phyloP scores from a whole-genome alignment of 2,113 vertebrate genomes.

The Martes martes region DNA sequence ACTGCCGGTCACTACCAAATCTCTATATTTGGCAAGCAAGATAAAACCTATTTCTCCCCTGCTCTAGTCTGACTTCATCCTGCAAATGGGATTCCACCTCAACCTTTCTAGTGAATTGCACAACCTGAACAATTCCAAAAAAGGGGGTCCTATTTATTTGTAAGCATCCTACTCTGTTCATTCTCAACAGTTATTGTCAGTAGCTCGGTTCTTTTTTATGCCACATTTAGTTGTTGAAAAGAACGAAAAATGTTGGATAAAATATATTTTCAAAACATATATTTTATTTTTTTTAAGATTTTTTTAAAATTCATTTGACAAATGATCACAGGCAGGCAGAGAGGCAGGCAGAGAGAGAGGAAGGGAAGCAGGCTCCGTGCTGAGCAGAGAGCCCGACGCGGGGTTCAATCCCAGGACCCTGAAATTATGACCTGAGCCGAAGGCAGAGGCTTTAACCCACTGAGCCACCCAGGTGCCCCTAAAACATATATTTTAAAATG shows the following conservation, averaged over 20 bases:
- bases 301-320: no score
- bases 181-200: background rate
- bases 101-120: background rate
- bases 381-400: no score
- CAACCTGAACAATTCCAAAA: background rate
- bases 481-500: background rate
- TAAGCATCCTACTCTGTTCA: background rate
- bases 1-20: background rate
- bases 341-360: no score
- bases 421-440: no score
- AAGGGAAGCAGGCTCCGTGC: no score
- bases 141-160: background rate
- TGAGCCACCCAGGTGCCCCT: no score
- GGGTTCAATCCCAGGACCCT: no score
- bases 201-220: background rate
- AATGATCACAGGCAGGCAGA: no score
- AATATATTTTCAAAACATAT: background rate
- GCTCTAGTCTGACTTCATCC: background rate
- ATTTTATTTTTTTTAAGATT: background rate
- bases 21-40: background rate
- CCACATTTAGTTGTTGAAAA: background rate
- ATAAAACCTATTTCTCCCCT: background rate
- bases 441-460: no score
- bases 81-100: background rate
- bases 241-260: background rate